Percentiles rank a stretch among this genome's conserved stretches.
Conservation (phyloP, 2,113 vertebrate species). For the Hirundichthys speculiger region DNA sequence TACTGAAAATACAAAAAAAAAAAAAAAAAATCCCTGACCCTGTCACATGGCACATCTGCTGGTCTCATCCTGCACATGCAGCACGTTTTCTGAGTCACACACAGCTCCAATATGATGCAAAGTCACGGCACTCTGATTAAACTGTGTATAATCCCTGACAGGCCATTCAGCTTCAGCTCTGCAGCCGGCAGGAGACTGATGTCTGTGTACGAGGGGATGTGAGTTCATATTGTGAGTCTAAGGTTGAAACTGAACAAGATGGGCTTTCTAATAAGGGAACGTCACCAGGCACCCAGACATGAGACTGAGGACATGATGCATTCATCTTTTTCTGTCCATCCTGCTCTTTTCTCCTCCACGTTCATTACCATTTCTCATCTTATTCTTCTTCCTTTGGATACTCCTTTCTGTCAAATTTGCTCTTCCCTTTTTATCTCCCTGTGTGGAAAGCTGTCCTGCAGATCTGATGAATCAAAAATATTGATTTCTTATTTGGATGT, state of each 20-base stretch:
- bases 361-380: too few species aligned
- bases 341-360: slow-evolving; percentile 34
- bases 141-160: slow-evolving; percentile 68
- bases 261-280: neutral
- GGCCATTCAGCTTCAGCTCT: slow-evolving; percentile 46
- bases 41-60: slow-evolving; percentile 38
- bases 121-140: slow-evolving; percentile 70
- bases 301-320: slow-evolving; percentile 35
- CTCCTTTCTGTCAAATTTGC: neutral
- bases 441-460: too few species aligned
- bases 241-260: slow-evolving; percentile 5
- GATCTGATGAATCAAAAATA: too few species aligned
- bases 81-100: slow-evolving; percentile 58
- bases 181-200: slow-evolving; percentile 22
- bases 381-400: neutral
- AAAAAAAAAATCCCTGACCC: slow-evolving; percentile 11
- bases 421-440: too few species aligned
- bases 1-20: slow-evolving; percentile 9
- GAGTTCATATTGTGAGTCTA: slow-evolving; percentile 5
- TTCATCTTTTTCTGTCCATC: slow-evolving; percentile 13
- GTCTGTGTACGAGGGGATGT: slow-evolving; percentile 2
- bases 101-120: slow-evolving; percentile 55
- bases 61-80: slow-evolving; percentile 34
- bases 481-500: too few species aligned
- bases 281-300: slow-evolving; percentile 13